Conservation (phyloP, 2,888 invertebrate genomes). For the Girardia tigrina region DNA sequence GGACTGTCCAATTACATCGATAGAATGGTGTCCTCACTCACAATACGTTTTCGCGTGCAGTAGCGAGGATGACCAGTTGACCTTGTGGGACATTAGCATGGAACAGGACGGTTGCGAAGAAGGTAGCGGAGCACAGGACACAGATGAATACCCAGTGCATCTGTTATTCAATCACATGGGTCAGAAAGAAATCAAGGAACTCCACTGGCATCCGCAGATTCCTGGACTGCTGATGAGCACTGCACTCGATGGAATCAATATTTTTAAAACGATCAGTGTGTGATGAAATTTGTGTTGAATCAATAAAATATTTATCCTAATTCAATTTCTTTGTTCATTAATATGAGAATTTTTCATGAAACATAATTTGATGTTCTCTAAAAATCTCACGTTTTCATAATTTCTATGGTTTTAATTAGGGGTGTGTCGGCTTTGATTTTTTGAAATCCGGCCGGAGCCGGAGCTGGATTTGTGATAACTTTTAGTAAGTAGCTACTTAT, state of each 20-base stretch:
- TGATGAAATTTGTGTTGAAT: too few relatives aligned
- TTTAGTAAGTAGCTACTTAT: too few relatives aligned
- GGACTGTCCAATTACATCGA: conserved; percentile 69
- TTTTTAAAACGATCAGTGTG: conserved; percentile 91
- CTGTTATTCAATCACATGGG: conserved; percentile 92
- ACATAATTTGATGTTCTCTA: too few relatives aligned
- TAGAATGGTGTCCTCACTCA: conserved; percentile 90
- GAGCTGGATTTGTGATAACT: too few relatives aligned
- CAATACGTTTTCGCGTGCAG: conserved; percentile 79
- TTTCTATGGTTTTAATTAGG: too few relatives aligned
- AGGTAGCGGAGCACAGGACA: conserved; percentile 29
- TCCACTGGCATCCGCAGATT: conserved; percentile 93
- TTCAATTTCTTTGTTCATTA: too few relatives aligned
- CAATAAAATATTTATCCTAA: too few relatives aligned
- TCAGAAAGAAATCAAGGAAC: conserved; percentile 87
- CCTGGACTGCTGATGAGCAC: conserved; percentile 83
- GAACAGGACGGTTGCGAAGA: conserved; percentile 54
- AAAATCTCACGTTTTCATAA: too few relatives aligned
- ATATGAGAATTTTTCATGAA: too few relatives aligned
- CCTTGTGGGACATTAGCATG: conserved; percentile 85
- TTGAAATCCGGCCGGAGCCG: too few relatives aligned
- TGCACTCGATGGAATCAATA: conserved; percentile 82
- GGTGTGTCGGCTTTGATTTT: too few relatives aligned
- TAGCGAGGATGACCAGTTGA: conserved; percentile 84
- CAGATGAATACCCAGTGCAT: conserved; percentile 66